These are phyloP conservation scores for Holothuria leucospilota DNA, from an alignment of 53 echinoderm and acorn worm species.

Conservation along the genomic window DNA sequence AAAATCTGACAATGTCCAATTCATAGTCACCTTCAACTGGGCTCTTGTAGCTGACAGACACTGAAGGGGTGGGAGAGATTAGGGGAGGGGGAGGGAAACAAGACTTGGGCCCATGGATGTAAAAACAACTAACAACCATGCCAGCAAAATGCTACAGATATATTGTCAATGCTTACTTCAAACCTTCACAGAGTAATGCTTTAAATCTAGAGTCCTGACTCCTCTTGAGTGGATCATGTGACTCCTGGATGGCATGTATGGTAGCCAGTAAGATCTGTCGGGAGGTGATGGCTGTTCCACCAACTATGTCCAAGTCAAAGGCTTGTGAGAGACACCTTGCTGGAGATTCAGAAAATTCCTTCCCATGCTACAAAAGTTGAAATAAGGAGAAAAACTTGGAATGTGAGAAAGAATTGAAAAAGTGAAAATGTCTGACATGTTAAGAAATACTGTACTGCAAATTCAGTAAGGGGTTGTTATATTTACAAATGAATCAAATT, in stretches of 20 bases:
- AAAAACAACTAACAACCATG: too few species aligned
- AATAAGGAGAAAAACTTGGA: not conserved
- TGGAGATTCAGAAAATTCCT: constrained; percentile 83
- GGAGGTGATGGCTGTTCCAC: constrained; percentile 94
- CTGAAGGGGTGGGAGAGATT: too few species aligned
- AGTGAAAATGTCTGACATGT: too few species aligned
- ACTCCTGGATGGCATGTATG: constrained; percentile 77
- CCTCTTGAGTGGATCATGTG: constrained; percentile 86
- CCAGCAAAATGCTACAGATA: not conserved
- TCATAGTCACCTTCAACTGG: too few species aligned
- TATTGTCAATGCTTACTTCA: constrained; percentile 72
- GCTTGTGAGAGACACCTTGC: constrained; percentile 94
- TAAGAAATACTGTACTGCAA: too few species aligned
- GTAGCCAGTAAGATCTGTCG: constrained; percentile 90
- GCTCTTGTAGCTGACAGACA: too few species aligned
- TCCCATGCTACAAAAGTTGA: constrained; percentile 74
- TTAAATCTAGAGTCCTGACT: constrained; percentile 93
- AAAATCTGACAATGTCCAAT: too few species aligned
- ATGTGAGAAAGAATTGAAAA: not conserved
- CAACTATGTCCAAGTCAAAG: constrained; percentile 93
- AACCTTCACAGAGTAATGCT: constrained; percentile 91
- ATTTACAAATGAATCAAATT: too few species aligned
- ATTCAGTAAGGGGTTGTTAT: too few species aligned
- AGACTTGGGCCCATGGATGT: too few species aligned
- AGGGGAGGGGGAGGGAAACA: too few species aligned